Evolutionary conservation across 2,113 vertebrate species (phyloP), one percentile per base, ranked within the genome.

Genomic region (Oncorhynchus mykiss): DNA sequence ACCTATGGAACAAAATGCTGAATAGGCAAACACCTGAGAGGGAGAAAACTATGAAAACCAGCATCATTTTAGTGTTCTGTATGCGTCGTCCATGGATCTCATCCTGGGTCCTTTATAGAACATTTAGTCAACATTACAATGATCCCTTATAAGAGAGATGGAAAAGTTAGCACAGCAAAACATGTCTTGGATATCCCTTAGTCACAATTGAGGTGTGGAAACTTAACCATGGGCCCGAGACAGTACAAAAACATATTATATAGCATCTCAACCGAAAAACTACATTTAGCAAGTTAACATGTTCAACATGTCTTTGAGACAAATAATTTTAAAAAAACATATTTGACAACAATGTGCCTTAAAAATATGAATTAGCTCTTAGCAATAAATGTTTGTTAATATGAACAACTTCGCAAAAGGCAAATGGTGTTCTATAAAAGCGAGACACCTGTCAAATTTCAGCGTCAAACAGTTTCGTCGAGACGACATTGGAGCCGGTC

Each of bases 231-330:
- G 59, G 3, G 87, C 86, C 88, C 87, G 89, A 89, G 84, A 59
- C 59, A 8, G 49, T 54, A 54, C 8, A 62, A 54, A 2, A 62
- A 62, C 20, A 9, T 22, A 62, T n/a, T n/a, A 62, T 18, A 79
- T 65, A 69, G 31, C 34, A 70, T 60, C 3, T 66, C 49, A 79
- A 67, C 76, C 77, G 5, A 72, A 80, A 74, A 79, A 70, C 12
- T 71, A 76, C 65, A 70, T 70, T 34, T 74, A 74, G 69, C 74
- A 83, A 60, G 73, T 87, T 88, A 89, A 90, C 89, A 90, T 89
- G 87, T 54, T 91, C 88, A 89, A 91, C 90, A 90, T 91, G 88
- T 90, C 18, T 67, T 75, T 48, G 59, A 18, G 25, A 73, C 34
- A 64, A 73, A 73, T 82, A 27, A 54, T n/a, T 25, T n/a, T 1